Conservation (phyloP, 1,140 invertebrate genomes). For the Drosophila pseudoananassae region DNA sequence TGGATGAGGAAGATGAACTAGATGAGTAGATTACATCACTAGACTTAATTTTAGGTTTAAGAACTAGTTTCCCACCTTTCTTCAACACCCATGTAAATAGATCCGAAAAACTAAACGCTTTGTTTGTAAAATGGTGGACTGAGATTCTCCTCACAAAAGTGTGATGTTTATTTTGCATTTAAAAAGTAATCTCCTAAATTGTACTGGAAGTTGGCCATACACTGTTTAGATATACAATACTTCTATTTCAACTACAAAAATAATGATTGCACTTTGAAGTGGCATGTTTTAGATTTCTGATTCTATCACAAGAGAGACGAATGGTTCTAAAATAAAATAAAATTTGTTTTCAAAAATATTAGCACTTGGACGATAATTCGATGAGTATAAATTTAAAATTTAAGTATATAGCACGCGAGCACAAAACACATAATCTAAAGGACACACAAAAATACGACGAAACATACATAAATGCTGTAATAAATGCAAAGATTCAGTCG, state of each 20-base stretch:
- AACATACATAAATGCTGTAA: conserved; percentile 19
- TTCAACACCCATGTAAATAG: background rate
- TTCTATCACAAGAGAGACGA: conserved; percentile 8
- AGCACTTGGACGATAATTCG: background rate
- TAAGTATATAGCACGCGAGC: conserved; percentile 17
- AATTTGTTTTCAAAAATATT: background rate
- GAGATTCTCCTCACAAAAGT: background rate
- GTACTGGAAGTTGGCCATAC: conserved; percentile 4
- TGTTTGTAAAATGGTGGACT: background rate
- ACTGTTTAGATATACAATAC: background rate
- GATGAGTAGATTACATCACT: conserved; percentile 45
- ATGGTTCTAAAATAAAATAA: conserved; percentile 2
- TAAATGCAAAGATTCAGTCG: conserved; percentile 59
- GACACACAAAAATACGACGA: conserved; percentile 37
- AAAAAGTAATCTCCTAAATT: background rate
- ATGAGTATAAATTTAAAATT: background rate
- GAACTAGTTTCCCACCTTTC: background rate
- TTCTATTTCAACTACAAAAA: background rate
- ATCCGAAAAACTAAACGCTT: background rate
- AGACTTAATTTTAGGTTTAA: conserved; percentile 3
- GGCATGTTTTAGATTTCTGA: background rate
- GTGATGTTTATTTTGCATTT: background rate
- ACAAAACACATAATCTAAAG: conserved; percentile 34
- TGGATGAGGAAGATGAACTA: conserved; percentile 85
- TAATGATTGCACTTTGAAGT: background rate